Base-by-base conservation (phyloP, 2,113 vertebrate genomes). In the Nycticryphes semicollaris region DNA sequence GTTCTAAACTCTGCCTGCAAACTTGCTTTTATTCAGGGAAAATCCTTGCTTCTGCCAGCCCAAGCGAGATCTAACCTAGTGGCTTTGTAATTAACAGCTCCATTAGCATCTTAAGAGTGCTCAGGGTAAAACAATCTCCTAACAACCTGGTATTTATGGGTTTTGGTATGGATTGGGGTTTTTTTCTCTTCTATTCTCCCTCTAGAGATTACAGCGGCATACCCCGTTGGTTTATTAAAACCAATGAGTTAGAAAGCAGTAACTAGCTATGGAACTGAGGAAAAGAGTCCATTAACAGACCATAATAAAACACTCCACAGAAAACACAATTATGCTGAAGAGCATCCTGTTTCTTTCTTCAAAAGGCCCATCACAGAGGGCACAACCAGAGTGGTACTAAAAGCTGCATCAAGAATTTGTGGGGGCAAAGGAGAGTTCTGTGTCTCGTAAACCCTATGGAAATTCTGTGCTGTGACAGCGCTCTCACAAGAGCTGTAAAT, bases 211-310 rank as follows among this genome's bases (percentile, higher is more conserved):
- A 70, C 27, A 94, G 63, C 14, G 7, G 47, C 45, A 69, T 4
- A 7, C 37, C 56, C 31, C 30, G 35, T 5, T 35, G 37, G 17
- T 94, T 93, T 93, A 93, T 78, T 84, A 93, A 95, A 95, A 94
- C 89, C 89, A 97, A 31, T 72, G 84, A 81, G 60, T 94, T 89
- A 70, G 84, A 94, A 89, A 94, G 84, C 64, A 84, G 25, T 74
- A 91, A 81, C 69, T 63, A 78, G 69, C 80, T 90, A 12, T 37
- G 33, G 63, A 95, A 72, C 57, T 43, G 50, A 87, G 22, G 31
- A 66, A 90, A 75, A 69, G 53, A 80, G 57, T 78, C 24, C 63
- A 56, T 93, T 94, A 87, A 88, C 21, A 70, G 63, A 41, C 41
- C 68, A 23, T 73, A 50, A 70, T 74, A 70, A 82, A 94, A 62